Base-by-base conservation (phyloP, 2,888 invertebrate species). In the Tetragonula carbonaria region DNA sequence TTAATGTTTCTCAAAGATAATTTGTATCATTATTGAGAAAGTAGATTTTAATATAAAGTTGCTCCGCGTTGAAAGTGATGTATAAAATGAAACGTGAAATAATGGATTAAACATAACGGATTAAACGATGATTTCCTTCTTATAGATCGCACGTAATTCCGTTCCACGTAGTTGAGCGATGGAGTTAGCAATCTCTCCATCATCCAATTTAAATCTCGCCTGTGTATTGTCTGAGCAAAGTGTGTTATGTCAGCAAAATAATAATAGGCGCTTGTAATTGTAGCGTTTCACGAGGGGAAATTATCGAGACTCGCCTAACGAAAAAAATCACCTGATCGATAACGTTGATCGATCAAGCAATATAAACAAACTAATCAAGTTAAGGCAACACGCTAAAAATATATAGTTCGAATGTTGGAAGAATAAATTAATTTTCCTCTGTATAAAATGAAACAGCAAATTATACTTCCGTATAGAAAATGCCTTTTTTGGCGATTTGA, bases 161-260 rank as follows among this genome's bases (percentile, higher is more conserved):
- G 63, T 74, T 51, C 66, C 65, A 55, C 11, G 21, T 55, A 55
- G 50, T 21, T 57, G 50, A 8, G 57, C 53, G 70, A 57, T 63
- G 38, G n/a, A 55, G 59, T 53, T 62, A 68, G 33, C 53, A 21
- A 71, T 57, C 73, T n/a, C 57, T 55, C 63, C 16, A 21, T 59
- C 21, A 73, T 66, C 72, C 55, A 76, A 80, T 80, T 76, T 55
- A 73, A 73, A 80, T 75, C 62, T 51, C 51, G 71, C 28, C 14
- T 50, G 21, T 67, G 33, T 67, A 68, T 57, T 68, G 68, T 73
- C 28, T 38, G 14, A 62, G 59, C 28, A 59, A 67, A 79, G 38
- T 38, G n/a, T 66, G 33, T 66, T 72, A n/a, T 72, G 62, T 71
- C 72, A 76, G 72, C 73, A 28, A 55, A 68, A 50, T 73, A 73